phyloP scores from a whole-genome alignment of 2,797 vertebrate genomes.

The Protosalanx chinensis region DNA sequence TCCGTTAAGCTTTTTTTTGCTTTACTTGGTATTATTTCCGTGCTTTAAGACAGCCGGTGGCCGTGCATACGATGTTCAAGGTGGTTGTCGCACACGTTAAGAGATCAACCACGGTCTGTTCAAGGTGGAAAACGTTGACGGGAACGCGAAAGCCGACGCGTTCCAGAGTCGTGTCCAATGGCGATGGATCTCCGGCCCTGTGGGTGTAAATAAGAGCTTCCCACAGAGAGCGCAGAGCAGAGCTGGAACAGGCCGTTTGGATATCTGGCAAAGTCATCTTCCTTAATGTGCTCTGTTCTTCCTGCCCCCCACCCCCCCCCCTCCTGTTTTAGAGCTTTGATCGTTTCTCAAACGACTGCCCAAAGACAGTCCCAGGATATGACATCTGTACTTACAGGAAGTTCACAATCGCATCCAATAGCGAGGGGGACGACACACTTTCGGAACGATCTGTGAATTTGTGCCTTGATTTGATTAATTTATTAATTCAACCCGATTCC shows the following conservation, averaged over 20 bases:
- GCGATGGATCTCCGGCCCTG: constrained; percentile 19
- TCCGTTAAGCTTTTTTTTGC: neutral
- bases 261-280: constrained; percentile 39
- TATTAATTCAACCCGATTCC: neutral
- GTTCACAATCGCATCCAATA: constrained; percentile 1
- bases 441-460: neutral
- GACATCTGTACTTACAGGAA: constrained; percentile 23
- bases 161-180: constrained; percentile 20
- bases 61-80: neutral
- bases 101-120: neutral
- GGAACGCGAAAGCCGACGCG: constrained; percentile 22
- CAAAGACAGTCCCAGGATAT: constrained; percentile 25
- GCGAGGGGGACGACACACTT: neutral
- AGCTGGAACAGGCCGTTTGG: constrained; percentile 36
- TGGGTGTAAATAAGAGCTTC: constrained; percentile 44
- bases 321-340: constrained; percentile 8
- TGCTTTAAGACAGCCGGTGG: neutral
- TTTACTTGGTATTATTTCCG: neutral
- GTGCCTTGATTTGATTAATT: neutral
- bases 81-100: neutral
- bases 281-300: constrained; percentile 33
- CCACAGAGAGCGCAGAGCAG: constrained; percentile 5
- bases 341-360: constrained; percentile 10
- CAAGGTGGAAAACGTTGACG: neutral
- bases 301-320: constrained; percentile 2